Percentiles rank a stretch among this genome's conserved stretches.
These are phyloP conservation scores for Dinocampus coccinellae DNA, from an alignment of 2,888 invertebrate species.

Conservation along the genomic window DNA sequence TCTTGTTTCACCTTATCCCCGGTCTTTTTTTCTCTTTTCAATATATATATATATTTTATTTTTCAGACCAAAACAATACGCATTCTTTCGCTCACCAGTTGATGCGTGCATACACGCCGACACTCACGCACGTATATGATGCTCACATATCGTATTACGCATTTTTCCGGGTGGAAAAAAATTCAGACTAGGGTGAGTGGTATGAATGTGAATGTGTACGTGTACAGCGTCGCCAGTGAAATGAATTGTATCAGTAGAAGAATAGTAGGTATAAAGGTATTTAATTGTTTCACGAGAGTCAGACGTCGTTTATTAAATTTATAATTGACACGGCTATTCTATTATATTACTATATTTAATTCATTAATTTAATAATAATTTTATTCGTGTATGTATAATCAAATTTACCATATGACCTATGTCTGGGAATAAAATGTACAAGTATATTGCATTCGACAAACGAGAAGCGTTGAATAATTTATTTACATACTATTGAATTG, in stretches of 20 bases:
- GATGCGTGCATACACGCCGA: slow-evolving; percentile 14
- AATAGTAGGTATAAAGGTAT: neutral
- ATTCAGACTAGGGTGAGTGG: neutral
- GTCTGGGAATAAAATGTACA: neutral
- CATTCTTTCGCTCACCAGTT: slow-evolving; percentile 33
- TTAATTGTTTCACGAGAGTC: slow-evolving; percentile 8
- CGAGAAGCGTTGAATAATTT: neutral
- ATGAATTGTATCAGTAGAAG: slow-evolving; percentile 11
- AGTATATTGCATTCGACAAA: neutral
- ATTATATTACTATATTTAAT: neutral
- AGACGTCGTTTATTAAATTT: slow-evolving; percentile 15
- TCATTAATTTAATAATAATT: neutral
- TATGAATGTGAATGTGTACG: neutral
- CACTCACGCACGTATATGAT: slow-evolving; percentile 8
- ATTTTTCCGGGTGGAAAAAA: slow-evolving; percentile 36
- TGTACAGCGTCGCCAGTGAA: neutral
- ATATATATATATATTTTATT: too few species aligned
- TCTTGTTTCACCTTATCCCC: neutral
- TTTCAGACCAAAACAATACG: slow-evolving; percentile 34
- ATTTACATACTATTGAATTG: neutral
- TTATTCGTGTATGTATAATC: neutral
- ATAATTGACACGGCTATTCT: neutral
- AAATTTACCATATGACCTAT: neutral
- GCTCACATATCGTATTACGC: slow-evolving; percentile 37
- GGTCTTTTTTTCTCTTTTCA: neutral